Evolutionary conservation across 2,113 vertebrate genomes (phyloP), one percentile per base, ranked within the genome.

Genomic region (Amphiprion ocellaris): DNA sequence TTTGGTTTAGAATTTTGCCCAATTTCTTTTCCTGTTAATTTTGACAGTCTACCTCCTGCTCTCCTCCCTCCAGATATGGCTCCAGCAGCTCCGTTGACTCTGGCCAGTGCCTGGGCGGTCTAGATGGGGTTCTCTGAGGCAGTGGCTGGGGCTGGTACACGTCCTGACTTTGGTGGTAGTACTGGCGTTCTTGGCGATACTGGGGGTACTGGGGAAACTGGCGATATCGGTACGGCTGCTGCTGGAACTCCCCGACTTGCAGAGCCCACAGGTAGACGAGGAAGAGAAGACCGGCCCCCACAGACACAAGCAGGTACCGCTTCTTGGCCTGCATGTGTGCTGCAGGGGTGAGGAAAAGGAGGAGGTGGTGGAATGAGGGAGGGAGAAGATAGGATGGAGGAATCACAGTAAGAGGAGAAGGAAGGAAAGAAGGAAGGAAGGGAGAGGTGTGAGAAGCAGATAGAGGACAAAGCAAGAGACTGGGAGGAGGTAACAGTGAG

Each of bases 301-400:
- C 92, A 93, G 95, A 95, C 92, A 95, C 94, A 14, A 96, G 94
- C 92, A 95, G 93, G 93, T 95, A 96, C 90, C 95, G 93, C 94
- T 95, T 96, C 94, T 94, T 96, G 92, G 95, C 95, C 94, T 96
- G 95, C 95, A 96, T 96, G 95, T 94, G 95, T 94, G 87, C 95
- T 93, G 92, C 30, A 81, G 91, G 92, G 87, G 84, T 90, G 91
- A 69, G 76, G 81, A 71, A 82, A 75, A 64, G 84, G 66, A 82
- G 69, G 79, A 82, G 55, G 79, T 77, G 75, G 80, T 61, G 75
- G 76, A 82, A 59, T 24, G 37, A 17, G 52, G 9, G 12, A 52
- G 30, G 64, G 21, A n/a, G 75, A 6, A 17, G 24, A 33, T n/a
- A 33, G 26, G 44, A 16, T 15, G 49, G 60, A 56, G 59, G 26